phyloP scores from a whole-genome alignment of 2,888 invertebrate genomes.

The Maniola hyperantus region DNA sequence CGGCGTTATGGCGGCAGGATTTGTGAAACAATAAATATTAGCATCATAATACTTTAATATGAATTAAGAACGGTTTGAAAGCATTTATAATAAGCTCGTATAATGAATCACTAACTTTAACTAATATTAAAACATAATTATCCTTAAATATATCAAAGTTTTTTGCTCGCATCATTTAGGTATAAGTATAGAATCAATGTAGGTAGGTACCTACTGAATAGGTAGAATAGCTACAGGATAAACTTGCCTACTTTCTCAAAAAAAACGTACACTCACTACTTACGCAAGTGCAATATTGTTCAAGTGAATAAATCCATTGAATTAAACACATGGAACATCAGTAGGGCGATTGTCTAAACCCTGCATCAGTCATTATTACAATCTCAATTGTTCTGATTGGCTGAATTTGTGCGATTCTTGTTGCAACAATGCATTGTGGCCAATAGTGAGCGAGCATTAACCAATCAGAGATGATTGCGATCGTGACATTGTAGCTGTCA shows the following conservation, averaged over 20 bases:
- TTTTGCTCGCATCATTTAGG: neutral
- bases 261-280: too few species aligned
- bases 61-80: slow-evolving; percentile 35
- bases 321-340: too few species aligned
- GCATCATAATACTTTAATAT: slow-evolving; percentile 45
- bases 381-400: too few species aligned
- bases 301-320: too few species aligned
- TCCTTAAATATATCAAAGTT: neutral
- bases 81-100: slow-evolving; percentile 6
- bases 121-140: neutral
- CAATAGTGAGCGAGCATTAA: too few species aligned
- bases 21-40: slow-evolving; percentile 63
- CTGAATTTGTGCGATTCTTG: too few species aligned
- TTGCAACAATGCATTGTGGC: too few species aligned
- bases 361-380: too few species aligned
- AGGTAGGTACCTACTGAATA: neutral
- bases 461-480: too few species aligned
- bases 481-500: too few species aligned
- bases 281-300: too few species aligned
- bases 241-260: neutral
- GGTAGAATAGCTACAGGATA: neutral
- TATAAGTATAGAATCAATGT: neutral
- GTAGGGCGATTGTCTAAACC: too few species aligned
- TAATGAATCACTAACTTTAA: slow-evolving; percentile 1
- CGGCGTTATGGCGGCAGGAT: slow-evolving; percentile 42